Conservation (phyloP, 1,140 invertebrate species). For the Eupristina koningsbergeri region DNA sequence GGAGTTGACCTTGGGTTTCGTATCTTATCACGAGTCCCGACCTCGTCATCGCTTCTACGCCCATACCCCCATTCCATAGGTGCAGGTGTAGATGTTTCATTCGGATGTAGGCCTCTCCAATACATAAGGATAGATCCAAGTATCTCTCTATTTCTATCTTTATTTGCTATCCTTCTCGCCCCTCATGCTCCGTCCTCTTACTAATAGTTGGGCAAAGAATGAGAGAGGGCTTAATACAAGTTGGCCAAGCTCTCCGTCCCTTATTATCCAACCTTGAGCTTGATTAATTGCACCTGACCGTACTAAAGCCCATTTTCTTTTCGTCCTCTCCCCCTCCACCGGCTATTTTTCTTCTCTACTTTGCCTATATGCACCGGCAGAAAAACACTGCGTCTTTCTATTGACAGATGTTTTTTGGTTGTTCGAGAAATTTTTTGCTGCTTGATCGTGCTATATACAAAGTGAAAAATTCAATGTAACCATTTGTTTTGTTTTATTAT, state of each 20-base stretch:
- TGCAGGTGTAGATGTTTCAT: no score
- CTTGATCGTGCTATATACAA: neutral
- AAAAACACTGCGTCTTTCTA: constrained; percentile 31
- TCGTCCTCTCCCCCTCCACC: constrained; percentile 36
- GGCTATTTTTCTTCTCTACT: constrained; percentile 44
- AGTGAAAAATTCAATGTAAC: neutral
- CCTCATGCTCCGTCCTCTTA: neutral
- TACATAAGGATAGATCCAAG: no score
- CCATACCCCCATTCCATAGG: no score
- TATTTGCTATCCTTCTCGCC: neutral
- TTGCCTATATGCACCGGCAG: constrained; percentile 17
- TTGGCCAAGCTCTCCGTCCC: constrained; percentile 46
- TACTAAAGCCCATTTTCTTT: constrained; percentile 47
- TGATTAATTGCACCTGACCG: constrained; percentile 49
- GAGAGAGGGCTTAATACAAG: constrained; percentile 41
- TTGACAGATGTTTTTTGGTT: constrained; percentile 35
- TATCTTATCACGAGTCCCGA: neutral
- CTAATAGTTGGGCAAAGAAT: constrained; percentile 17
- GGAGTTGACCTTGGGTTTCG: neutral
- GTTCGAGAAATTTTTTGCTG: neutral
- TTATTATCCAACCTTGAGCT: constrained; percentile 50
- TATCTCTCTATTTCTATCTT: constrained; percentile 18
- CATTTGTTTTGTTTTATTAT: neutral
- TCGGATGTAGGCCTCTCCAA: neutral
- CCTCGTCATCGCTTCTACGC: neutral